These are phyloP conservation scores for Listronotus oregonensis DNA, from an alignment of 1,140 invertebrate genomes.

Conservation along the genomic window DNA sequence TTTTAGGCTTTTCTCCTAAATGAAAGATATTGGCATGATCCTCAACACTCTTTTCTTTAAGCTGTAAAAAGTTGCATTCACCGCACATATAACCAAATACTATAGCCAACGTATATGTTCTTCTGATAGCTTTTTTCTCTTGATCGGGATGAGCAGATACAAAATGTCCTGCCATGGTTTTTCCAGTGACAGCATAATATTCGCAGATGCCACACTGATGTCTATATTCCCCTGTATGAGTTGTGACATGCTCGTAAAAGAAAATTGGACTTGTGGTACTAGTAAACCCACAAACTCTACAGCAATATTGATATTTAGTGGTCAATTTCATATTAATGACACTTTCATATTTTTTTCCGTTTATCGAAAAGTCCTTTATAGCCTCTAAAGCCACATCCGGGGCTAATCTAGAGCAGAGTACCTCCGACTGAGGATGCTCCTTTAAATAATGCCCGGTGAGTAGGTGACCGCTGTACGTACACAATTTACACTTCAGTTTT, in stretches of 20 bases:
- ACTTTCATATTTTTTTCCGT: constrained; percentile 36
- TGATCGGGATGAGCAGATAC: constrained; percentile 28
- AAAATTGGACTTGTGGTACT: constrained; percentile 35
- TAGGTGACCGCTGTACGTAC: constrained; percentile 63
- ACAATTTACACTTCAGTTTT: constrained; percentile 63
- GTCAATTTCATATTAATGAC: constrained; percentile 16
- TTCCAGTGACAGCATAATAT: constrained; percentile 56
- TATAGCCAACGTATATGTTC: constrained; percentile 43
- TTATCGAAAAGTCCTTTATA: constrained; percentile 50
- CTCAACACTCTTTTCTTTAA: constrained; percentile 63
- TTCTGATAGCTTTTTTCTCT: constrained; percentile 19
- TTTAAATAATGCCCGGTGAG: constrained; percentile 70
- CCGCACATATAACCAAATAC: constrained; percentile 69
- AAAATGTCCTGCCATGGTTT: constrained; percentile 58
- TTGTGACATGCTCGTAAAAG: constrained; percentile 66
- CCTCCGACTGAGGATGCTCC: constrained; percentile 66
- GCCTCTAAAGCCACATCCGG: constrained; percentile 58
- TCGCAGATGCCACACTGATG: constrained; percentile 64
- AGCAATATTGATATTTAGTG: constrained; percentile 39
- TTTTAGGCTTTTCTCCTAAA: constrained; percentile 23
- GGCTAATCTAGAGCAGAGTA: constrained; percentile 66
- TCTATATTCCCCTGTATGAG: constrained; percentile 75
- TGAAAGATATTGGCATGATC: constrained; percentile 60
- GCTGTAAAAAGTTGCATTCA: constrained; percentile 71
- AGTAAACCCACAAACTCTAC: constrained; percentile 44